Conservation (phyloP, 2,888 invertebrate genomes). For the Syritta pipiens region DNA sequence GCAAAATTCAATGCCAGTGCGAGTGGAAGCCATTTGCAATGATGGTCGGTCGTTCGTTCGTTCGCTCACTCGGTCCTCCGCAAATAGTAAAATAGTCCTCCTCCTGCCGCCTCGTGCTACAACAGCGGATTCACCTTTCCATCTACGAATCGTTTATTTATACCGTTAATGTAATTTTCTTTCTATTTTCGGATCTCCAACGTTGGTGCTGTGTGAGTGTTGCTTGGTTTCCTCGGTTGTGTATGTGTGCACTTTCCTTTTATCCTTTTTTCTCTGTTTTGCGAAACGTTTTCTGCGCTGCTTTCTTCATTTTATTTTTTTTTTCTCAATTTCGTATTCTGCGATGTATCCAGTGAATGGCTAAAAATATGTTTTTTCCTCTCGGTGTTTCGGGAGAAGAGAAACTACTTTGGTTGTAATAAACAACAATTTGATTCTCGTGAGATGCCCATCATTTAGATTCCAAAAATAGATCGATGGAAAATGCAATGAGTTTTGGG, state of each 20-base stretch:
- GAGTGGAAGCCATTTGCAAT: constrained; percentile 55
- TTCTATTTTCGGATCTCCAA: constrained; percentile 60
- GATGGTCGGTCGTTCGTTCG: no score
- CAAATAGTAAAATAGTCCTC: constrained; percentile 53
- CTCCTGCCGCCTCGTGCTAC: constrained; percentile 1
- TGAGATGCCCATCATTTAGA: constrained; percentile 20
- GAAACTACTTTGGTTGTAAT: constrained; percentile 30
- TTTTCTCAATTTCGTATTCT: neutral
- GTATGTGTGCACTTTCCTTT: constrained; percentile 40
- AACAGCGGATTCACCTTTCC: constrained; percentile 58
- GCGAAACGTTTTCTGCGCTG: constrained; percentile 46
- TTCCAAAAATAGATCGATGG: constrained; percentile 42
- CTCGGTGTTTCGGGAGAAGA: neutral
- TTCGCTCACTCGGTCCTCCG: constrained; percentile 60
- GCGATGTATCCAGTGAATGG: constrained; percentile 33
- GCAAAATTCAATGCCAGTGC: constrained; percentile 65
- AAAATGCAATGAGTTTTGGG: no score
- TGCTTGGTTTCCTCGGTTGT: constrained; percentile 16
- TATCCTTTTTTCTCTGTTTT: constrained; percentile 63
- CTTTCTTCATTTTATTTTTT: neutral
- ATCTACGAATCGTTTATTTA: constrained; percentile 61
- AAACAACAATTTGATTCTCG: neutral
- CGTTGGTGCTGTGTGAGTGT: constrained; percentile 42
- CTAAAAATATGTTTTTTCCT: constrained; percentile 46
- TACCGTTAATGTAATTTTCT: constrained; percentile 59